phyloP scores from a whole-genome alignment of 2,113 vertebrate species.

The Cynocephalus volans region DNA sequence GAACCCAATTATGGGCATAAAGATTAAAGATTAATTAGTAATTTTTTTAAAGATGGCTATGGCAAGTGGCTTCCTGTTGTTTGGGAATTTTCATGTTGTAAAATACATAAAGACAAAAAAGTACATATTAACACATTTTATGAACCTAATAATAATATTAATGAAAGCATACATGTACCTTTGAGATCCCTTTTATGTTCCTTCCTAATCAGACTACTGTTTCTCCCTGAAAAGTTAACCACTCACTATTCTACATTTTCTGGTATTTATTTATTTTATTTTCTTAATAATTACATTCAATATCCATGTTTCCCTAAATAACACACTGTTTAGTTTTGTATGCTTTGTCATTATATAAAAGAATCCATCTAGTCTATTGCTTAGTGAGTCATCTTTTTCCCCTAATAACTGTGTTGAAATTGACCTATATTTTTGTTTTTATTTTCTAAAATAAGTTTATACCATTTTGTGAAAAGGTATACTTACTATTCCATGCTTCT shows the following conservation, averaged over 20 bases:
- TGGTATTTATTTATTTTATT: not conserved
- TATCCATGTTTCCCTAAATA: not conserved
- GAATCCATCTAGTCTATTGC: not conserved
- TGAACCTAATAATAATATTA: not conserved
- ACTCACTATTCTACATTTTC: not conserved
- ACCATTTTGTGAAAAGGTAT: not conserved
- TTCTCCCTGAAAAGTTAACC: not conserved
- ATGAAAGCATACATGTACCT: not conserved
- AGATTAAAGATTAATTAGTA: not conserved
- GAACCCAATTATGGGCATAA: not conserved
- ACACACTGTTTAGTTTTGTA: not conserved
- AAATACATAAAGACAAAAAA: not conserved
- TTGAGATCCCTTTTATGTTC: not conserved
- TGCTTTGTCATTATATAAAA: not conserved
- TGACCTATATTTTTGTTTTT: not conserved
- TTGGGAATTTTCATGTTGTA: not conserved
- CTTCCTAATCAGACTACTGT: not conserved
- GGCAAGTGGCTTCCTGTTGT: not conserved
- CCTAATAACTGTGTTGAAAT: not conserved
- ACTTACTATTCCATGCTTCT: not conserved
- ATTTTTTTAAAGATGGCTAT: constrained; percentile 24
- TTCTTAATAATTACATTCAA: not conserved
- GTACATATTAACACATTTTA: not conserved
- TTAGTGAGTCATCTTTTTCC: not conserved
- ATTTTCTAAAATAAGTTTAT: not conserved